Evolutionary conservation across 2,888 invertebrate genomes (phyloP), one percentile per base, ranked within the genome.

Genomic region (Pandemis cinnamomeana): DNA sequence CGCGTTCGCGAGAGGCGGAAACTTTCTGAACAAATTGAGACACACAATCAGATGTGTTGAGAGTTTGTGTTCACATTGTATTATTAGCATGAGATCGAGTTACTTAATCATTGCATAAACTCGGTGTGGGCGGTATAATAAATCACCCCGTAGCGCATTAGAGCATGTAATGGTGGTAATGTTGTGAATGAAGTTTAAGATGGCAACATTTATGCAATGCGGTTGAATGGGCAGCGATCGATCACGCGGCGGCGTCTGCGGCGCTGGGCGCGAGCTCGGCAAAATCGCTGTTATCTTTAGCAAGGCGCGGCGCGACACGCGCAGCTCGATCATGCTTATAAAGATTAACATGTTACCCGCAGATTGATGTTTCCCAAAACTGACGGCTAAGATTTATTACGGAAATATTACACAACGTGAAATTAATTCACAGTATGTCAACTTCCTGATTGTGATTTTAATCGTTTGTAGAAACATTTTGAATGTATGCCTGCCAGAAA

Each of bases 261-360:
- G 75, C 75, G 75, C 75, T 76, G 76, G 77, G 79, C 74, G 78
- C 78, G 78, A 77, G 80, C 79, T 78, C 79, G 80, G 79, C 81
- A 81, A 82, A 83, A 84, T 83, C 82, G 82, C 80, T 82, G 84
- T 83, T 88, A 86, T 86, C 87, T 85, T 83, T 77, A 84, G 82
- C 82, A 81, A 80, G 81, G 80, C 82, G 81, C 51, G 58, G 63
- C 64, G 63, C 80, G 81, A 82, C 80, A 81, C 78, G 79, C 81
- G 76, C 78, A 81, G 82, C 84, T 86, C 85, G 82, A 86, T 86
- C 85, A 86, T 82, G 84, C 84, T 84, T 86, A 84, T 87, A 88
- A 89, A 89, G 86, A 89, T 89, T 88, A 88, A 87, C 87, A 87
- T 87, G 86, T 85, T 86, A 82, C 81, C 80, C 82, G 77, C 83